Percentiles rank a stretch among this genome's conserved stretches.
These are phyloP conservation scores for Pseudopodoces humilis DNA, from an alignment of 2,113 vertebrate genomes.

Conservation along the genomic window DNA sequence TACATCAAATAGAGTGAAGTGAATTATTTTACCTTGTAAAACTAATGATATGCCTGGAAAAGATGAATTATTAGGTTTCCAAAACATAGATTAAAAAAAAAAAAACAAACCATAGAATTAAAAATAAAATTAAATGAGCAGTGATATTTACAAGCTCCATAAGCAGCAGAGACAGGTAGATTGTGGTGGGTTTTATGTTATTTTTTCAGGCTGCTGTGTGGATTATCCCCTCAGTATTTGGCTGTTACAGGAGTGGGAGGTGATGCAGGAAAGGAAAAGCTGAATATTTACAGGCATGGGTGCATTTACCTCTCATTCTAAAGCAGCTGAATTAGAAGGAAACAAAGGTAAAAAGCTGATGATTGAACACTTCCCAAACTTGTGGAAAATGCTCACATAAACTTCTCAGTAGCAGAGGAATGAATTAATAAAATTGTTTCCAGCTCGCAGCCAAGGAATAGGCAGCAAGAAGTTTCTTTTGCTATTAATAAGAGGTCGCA, in stretches of 20 bases:
- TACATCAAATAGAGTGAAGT: not conserved
- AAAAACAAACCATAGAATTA: not conserved
- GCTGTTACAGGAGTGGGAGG: not conserved
- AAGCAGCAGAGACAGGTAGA: not conserved
- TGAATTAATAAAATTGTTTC: not conserved
- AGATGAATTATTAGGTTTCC: not conserved
- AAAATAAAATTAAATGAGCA: too few relatives aligned
- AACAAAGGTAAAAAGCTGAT: not conserved
- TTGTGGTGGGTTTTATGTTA: not conserved
- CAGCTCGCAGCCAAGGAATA: not conserved
- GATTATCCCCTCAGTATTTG: not conserved
- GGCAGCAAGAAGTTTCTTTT: not conserved
- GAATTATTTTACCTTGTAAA: not conserved
- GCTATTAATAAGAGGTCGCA: not conserved
- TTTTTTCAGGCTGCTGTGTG: not conserved
- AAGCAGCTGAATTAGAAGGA: not conserved
- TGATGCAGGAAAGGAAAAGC: not conserved
- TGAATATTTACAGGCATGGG: rapidly evolving
- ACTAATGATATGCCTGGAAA: rapidly evolving
- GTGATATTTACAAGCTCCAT: not conserved
- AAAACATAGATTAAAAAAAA: not conserved
- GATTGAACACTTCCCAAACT: not conserved
- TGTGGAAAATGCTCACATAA: not conserved
- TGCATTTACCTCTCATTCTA: not conserved
- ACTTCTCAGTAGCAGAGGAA: not conserved